phyloP scores from a whole-genome alignment of 2,113 vertebrate species.

The Bambusicola thoracicus region DNA sequence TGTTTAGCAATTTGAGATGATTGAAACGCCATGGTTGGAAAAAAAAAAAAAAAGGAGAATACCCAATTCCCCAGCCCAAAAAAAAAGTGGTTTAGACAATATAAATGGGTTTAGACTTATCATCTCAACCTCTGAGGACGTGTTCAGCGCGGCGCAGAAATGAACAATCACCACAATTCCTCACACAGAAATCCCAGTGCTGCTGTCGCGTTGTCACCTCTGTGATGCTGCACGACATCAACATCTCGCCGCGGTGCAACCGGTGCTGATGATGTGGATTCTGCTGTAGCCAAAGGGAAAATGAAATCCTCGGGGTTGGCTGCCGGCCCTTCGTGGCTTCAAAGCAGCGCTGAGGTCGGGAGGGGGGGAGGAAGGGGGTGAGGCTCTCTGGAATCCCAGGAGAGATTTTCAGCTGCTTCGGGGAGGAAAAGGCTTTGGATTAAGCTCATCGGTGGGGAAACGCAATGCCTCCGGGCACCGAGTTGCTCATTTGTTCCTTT shows the following conservation, averaged over 20 bases:
- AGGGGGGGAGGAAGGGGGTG: too few relatives aligned
- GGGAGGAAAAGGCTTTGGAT: not conserved
- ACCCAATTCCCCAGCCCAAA: not conserved
- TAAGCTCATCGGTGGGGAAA: not conserved
- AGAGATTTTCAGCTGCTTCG: not conserved
- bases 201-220: not conserved
- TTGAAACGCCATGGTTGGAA: not conserved
- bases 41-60: too few relatives aligned
- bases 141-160: fast-evolving
- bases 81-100: not conserved
- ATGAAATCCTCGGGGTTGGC: fast-evolving
- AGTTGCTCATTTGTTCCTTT: not conserved
- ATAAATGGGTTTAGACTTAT: not conserved
- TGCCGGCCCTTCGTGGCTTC: fast-evolving
- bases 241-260: fast-evolving
- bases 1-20: not conserved
- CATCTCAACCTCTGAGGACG: not conserved
- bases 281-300: not conserved
- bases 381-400: not conserved
- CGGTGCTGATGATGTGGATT: fast-evolving
- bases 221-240: not conserved
- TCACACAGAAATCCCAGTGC: not conserved
- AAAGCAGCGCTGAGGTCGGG: not conserved
- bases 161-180: not conserved
- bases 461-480: not conserved